These are phyloP conservation scores for Periophthalmus magnuspinnatus DNA, from an alignment of 2,797 vertebrate genomes.

Conservation along the genomic window DNA sequence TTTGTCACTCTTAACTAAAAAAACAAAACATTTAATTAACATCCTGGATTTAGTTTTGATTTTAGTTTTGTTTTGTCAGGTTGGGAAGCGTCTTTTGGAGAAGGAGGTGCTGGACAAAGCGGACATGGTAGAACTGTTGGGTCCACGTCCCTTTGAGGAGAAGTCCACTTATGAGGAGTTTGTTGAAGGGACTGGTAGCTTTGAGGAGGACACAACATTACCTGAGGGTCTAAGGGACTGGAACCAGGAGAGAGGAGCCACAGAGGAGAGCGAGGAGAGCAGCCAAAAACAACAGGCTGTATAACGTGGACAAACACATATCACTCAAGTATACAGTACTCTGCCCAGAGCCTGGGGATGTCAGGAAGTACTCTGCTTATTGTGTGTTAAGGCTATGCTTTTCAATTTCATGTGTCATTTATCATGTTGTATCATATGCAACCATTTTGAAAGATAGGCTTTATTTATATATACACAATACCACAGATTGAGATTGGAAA, in stretches of 20 bases:
- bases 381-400: not conserved
- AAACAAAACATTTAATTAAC: not conserved
- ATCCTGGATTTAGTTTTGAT: not conserved
- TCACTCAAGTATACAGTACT: not conserved
- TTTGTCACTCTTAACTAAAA: not conserved
- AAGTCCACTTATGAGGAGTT: conserved; percentile 83
- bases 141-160: conserved; percentile 77
- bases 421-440: not conserved
- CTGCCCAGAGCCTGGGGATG: conserved; percentile 6
- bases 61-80: conserved; percentile 56
- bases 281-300: conserved; percentile 30
- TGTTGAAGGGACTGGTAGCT: conserved; percentile 81
- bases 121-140: conserved; percentile 81
- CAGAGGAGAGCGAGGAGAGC: conserved; percentile 32
- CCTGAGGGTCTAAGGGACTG: conserved; percentile 79
- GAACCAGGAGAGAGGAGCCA: conserved; percentile 61
- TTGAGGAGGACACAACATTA: conserved; percentile 81
- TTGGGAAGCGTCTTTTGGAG: conserved; percentile 77
- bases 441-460: not conserved
- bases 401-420: not conserved
- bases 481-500: no score
- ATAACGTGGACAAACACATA: conserved; percentile 13
- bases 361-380: not conserved
- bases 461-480: not conserved
- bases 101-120: conserved; percentile 82